phyloP scores from a whole-genome alignment of 2,113 vertebrate species.

The Sinocyclocheilus rhinocerous region DNA sequence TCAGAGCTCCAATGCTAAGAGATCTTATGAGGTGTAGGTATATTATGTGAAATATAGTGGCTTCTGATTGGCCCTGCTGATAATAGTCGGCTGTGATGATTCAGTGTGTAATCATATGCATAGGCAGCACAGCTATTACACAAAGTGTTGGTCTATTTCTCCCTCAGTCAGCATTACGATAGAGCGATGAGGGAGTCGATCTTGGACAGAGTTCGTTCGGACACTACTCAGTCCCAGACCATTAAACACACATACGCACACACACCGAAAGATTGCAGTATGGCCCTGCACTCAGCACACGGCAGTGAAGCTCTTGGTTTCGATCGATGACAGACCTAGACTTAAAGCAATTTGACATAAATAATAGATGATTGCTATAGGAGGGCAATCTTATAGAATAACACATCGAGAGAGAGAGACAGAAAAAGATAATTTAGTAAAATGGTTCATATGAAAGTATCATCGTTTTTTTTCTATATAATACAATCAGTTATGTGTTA shows the following conservation, averaged over 20 bases:
- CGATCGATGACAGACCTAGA: neutral
- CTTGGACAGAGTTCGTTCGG: constrained; percentile 8
- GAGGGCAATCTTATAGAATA: constrained; percentile 3
- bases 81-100: neutral
- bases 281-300: constrained; percentile 7
- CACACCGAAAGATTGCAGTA: neutral
- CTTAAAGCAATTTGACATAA: constrained; percentile 31
- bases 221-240: constrained; percentile 29
- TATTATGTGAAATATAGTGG: constrained; percentile 17
- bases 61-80: constrained; percentile 17
- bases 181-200: neutral
- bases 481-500: neutral
- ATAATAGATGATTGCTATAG: constrained; percentile 37
- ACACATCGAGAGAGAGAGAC: neutral
- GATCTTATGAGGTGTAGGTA: neutral
- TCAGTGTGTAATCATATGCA: constrained; percentile 28
- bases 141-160: constrained; percentile 27
- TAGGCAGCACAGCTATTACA: constrained; percentile 4
- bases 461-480: neutral
- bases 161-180: constrained; percentile 28
- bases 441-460: neutral
- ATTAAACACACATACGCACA: constrained; percentile 21
- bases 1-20: neutral
- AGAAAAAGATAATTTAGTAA: no score
- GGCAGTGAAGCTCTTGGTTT: neutral